phyloP scores from a whole-genome alignment of 2,888 invertebrate genomes.

The Tachina fera region DNA sequence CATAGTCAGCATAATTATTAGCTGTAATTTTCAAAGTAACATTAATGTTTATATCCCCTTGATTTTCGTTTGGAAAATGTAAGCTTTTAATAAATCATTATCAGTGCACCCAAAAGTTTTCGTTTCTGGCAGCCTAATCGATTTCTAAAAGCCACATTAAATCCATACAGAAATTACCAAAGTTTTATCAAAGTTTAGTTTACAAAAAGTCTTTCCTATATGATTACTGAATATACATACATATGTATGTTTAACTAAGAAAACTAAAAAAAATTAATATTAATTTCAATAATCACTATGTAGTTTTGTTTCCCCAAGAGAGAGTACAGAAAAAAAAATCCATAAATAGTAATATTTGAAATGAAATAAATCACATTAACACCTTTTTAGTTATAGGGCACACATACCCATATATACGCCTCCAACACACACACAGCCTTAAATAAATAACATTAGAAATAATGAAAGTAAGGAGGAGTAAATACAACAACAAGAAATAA shows the following conservation, averaged over 20 bases:
- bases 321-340: not conserved
- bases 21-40: not conserved
- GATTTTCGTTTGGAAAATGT: not conserved
- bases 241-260: not conserved
- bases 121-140: not conserved
- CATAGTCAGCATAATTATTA: constrained; percentile 16
- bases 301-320: not conserved
- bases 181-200: not conserved
- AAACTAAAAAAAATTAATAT: constrained; percentile 48
- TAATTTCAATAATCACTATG: constrained; percentile 59
- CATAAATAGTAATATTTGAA: constrained; percentile 69
- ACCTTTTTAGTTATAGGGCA: constrained; percentile 62
- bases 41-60: not conserved
- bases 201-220: constrained; percentile 5
- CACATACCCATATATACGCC: not conserved
- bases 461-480: constrained; percentile 13
- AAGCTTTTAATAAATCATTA: constrained; percentile 4
- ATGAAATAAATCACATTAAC: constrained; percentile 72
- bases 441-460: constrained; percentile 40
- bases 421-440: not conserved
- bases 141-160: constrained; percentile 33
- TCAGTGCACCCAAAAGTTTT: constrained; percentile 5
- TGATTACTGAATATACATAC: not conserved
- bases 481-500: constrained; percentile 35
- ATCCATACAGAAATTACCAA: constrained; percentile 1